Conservation (phyloP, 1,140 invertebrate species). For the Amphibalanus amphitrite region DNA sequence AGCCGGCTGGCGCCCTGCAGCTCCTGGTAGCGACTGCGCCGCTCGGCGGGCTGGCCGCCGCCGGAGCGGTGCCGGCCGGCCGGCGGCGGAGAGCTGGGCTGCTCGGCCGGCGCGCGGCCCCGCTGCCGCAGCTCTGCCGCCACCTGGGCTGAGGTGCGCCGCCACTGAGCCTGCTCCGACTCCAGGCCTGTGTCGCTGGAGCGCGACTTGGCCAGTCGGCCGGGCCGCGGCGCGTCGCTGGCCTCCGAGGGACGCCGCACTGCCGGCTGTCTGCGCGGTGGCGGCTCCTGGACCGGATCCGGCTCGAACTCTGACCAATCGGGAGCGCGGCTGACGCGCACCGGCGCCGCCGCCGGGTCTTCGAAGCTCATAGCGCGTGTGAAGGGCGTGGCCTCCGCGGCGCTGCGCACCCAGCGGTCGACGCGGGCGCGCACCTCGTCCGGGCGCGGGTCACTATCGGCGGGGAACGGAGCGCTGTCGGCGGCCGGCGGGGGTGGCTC, state of each 20-base stretch:
- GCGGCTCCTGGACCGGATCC: conserved; percentile 17
- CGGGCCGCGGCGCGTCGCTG: conserved; percentile 68
- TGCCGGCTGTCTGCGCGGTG: conserved; percentile 30
- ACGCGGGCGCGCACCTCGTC: background rate
- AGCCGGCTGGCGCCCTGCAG: background rate
- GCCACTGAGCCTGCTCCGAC: conserved; percentile 20
- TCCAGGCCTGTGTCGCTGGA: conserved; percentile 26
- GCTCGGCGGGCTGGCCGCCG: conserved; percentile 47
- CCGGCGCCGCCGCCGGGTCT: background rate
- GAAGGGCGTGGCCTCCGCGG: background rate
- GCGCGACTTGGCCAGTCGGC: background rate
- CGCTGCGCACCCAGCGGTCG: conserved; percentile 1
- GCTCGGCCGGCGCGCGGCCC: conserved; percentile 50
- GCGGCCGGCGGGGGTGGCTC: conserved; percentile 27
- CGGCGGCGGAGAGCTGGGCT: conserved; percentile 39
- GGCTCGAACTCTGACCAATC: conserved; percentile 29
- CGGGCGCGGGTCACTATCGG: background rate
- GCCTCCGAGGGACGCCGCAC: conserved; percentile 78
- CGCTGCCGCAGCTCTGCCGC: conserved; percentile 33
- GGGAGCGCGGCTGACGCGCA: no score
- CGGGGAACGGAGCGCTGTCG: background rate
- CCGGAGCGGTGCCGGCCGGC: conserved; percentile 34
- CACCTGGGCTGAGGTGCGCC: conserved; percentile 17
- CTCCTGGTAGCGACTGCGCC: conserved; percentile 66
- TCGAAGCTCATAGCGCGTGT: background rate